Conservation (phyloP, 2,113 vertebrate genomes). For the Amphiprion percula region DNA sequence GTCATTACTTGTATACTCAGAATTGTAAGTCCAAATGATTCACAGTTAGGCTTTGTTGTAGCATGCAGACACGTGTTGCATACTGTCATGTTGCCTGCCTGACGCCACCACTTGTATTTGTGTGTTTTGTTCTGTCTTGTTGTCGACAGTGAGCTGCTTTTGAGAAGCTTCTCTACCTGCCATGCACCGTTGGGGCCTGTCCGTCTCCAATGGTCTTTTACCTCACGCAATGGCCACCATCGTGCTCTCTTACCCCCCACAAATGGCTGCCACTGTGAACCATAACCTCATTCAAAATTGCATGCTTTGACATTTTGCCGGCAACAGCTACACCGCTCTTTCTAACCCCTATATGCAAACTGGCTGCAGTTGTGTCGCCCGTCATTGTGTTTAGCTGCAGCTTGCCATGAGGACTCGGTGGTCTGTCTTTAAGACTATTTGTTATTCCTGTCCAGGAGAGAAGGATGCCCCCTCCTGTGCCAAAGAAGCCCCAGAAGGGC, state of each 20-base stretch:
- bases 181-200: slow-evolving; percentile 79
- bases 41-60: slow-evolving; percentile 43
- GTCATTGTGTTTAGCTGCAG: slow-evolving; percentile 56
- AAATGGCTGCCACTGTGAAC: slow-evolving; percentile 72
- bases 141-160: slow-evolving; percentile 84
- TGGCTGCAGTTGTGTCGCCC: slow-evolving; percentile 53
- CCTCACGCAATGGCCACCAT: slow-evolving; percentile 71
- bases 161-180: slow-evolving; percentile 79
- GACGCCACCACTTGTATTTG: slow-evolving; percentile 65
- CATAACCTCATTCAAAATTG: slow-evolving; percentile 71
- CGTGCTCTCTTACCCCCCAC: slow-evolving; percentile 63
- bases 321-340: slow-evolving; percentile 39
- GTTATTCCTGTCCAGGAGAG: slow-evolving; percentile 82
- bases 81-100: slow-evolving; percentile 65
- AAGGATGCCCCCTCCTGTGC: slow-evolving; percentile 82
- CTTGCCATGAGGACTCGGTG: slow-evolving; percentile 34
- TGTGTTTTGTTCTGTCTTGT: slow-evolving; percentile 78
- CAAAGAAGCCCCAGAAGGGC: slow-evolving; percentile 84
- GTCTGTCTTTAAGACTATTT: slow-evolving; percentile 70
- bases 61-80: slow-evolving; percentile 65
- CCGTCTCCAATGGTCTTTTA: slow-evolving; percentile 70
- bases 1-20: slow-evolving; percentile 19
- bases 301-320: slow-evolving; percentile 64
- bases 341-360: slow-evolving; percentile 56
- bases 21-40: slow-evolving; percentile 13